Percentiles rank a stretch among this genome's conserved stretches.
These are phyloP conservation scores for Embiotoca jacksoni DNA, from an alignment of 2,113 vertebrate genomes.

Conservation along the genomic window DNA sequence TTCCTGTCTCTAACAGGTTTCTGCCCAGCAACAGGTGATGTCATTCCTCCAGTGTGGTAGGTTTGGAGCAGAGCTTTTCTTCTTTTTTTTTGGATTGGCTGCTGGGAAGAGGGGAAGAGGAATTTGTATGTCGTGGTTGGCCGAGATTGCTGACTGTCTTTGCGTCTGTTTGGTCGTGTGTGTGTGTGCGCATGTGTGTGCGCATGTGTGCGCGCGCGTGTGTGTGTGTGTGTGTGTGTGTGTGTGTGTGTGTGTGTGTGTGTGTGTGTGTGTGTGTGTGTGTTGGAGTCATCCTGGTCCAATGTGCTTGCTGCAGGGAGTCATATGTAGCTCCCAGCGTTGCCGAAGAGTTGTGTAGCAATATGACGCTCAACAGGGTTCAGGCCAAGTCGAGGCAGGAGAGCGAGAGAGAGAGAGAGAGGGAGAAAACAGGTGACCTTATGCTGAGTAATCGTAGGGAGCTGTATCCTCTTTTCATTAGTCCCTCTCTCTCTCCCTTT, in stretches of 20 bases:
- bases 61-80: slow-evolving; percentile 46
- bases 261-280: slow-evolving; percentile 14
- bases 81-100: slow-evolving; percentile 69
- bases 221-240: background rate
- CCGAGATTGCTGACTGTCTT: slow-evolving; percentile 27
- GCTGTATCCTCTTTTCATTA: slow-evolving; percentile 56
- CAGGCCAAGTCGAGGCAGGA: slow-evolving; percentile 24
- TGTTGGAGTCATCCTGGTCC: slow-evolving; percentile 18
- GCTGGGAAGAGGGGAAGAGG: slow-evolving; percentile 43
- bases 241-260: background rate
- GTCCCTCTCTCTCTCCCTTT: slow-evolving; percentile 42
- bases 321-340: slow-evolving; percentile 26
- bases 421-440: slow-evolving; percentile 68
- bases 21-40: slow-evolving; percentile 86
- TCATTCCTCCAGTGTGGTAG: slow-evolving; percentile 64
- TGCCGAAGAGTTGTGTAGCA: slow-evolving; percentile 52
- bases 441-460: slow-evolving; percentile 78
- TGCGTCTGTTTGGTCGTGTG: background rate
- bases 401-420: background rate
- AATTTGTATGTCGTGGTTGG: slow-evolving; percentile 54
- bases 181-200: slow-evolving; percentile 9
- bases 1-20: slow-evolving; percentile 81
- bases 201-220: slow-evolving; percentile 14
- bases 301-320: slow-evolving; percentile 54
- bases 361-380: slow-evolving; percentile 63